Evolutionary conservation across 2,888 invertebrate species (phyloP), one percentile per base, ranked within the genome.

Genomic region (Coleophora flavipennella): DNA sequence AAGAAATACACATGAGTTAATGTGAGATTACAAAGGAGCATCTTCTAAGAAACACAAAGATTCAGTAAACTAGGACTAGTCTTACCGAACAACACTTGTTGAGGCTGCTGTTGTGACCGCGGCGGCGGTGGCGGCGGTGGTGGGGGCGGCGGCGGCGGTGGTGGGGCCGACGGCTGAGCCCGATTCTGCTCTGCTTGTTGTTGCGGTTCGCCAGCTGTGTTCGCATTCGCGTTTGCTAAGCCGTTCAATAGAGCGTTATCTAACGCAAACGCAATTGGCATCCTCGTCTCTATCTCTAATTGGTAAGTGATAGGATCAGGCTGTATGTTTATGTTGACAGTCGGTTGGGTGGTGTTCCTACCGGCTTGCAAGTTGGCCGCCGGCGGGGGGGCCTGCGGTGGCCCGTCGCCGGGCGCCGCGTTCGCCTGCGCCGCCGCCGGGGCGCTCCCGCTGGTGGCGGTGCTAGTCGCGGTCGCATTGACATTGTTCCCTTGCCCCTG

Each of bases 261-360:
- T 28, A 73, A 47, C 25, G 70, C 67, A 37, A 70, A 54, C 31
- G 72, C 64, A 13, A 74, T 60, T 6, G 75, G 73, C 41, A 74
- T 65, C 49, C 69, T 58, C 27, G 72, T 66, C 42, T 71, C 76
- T 46, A 77, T 72, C 47, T 75, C 77, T 44, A 76, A 63, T 60
- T 75, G 74, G 43, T 70, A 73, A 1, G 63, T 65, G 38, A 65
- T 48, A 2, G 72, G 68, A 29, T 66, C 64, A 40, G 69, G 61
- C 41, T 60, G 62, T 40, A 62, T 57, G 41, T 57, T 62, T 38
- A 62, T 59, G 51, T 60, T 62, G 46, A 56, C 57, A 39, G 60
- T 62, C 41, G 64, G 62, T 47, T 59, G 62, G 33, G 59, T 55
- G 25, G 57, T 41, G 44, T 58, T 64, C 57, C 58, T 65, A 59